Evolutionary conservation across 1,140 invertebrate species (phyloP).

Genomic region (Philopotamus ludificatus): DNA sequence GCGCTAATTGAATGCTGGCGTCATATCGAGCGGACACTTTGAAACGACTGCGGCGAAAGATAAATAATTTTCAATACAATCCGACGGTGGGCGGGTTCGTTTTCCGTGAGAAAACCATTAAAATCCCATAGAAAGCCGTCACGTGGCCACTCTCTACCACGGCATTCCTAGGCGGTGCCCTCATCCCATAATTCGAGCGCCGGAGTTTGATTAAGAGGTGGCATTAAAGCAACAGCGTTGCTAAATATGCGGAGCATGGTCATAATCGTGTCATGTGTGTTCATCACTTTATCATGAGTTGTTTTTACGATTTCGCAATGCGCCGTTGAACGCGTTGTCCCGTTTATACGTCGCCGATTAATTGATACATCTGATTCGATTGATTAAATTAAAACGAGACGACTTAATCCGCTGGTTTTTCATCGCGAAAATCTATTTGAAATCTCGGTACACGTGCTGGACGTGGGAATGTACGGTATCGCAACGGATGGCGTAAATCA

Average conservation of each 20-base stretch:
- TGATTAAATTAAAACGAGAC: neutral
- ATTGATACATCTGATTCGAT: neutral
- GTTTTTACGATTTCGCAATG: too few relatives aligned
- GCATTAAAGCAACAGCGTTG: too few relatives aligned
- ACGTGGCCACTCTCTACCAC: too few relatives aligned
- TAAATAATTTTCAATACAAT: conserved; percentile 2
- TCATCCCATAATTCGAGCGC: too few relatives aligned
- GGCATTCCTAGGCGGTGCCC: too few relatives aligned
- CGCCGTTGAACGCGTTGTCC: too few relatives aligned
- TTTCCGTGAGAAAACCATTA: neutral
- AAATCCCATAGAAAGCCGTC: too few relatives aligned
- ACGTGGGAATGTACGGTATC: neutral
- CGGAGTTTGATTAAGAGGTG: too few relatives aligned
- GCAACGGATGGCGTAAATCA: neutral
- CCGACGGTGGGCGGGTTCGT: neutral
- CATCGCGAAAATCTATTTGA: neutral
- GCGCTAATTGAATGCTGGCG: conserved; percentile 1
- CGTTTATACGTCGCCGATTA: too few relatives aligned
- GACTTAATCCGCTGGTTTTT: neutral
- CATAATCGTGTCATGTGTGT: too few relatives aligned
- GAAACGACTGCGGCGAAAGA: neutral
- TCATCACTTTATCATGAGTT: too few relatives aligned
- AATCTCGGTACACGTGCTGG: neutral
- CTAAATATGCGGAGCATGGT: too few relatives aligned
- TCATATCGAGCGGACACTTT: neutral